Evolutionary conservation across 92 coral and sea anemone genomes (phyloP), one percentile per base, ranked within the genome.

Genomic region (Montipora capitata): DNA sequence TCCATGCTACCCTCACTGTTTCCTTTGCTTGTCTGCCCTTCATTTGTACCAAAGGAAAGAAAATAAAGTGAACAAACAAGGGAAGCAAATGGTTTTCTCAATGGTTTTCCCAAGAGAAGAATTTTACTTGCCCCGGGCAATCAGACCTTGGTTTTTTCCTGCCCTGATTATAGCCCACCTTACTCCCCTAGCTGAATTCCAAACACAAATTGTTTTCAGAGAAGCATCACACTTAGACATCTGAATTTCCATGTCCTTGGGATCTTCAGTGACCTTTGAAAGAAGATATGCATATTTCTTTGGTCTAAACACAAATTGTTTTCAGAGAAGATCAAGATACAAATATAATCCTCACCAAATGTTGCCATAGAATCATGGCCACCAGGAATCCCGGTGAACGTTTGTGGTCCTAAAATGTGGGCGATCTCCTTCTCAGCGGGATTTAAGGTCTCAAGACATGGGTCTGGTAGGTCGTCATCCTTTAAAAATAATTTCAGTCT

Each of bases 11-110:
- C 79, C 40, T 52, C 45, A 20, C 4, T 27, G 17, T 54, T 52
- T 75, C 11, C 79, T 75, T 51, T 75, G 79, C 51, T 35, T 75
- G 79, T 75, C 79, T 75, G 79, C 66, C 79, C 79, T 75, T 75
- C 10, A 35, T 74, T 74, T 74, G 17, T 7, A 40, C 35, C 42
- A 75, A 51, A 75, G 3, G 8, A 52, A 52, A 38, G 79, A 16
- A 9, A 75, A 35, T 52, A 15, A 45, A 73, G 61, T 45, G n/a
- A 49, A 7, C 27, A 66, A 75, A 75, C 65, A 75, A 75, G 45
- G 79, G 48, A 11, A 27, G 79, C 48, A 54, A 75, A 74, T 74
- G 78, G 40, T 16, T 74, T 73, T 45, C 41, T 48, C 44, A 0
- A 48, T 27, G 61, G 78, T 45, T 73, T 9, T 41, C 12, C 78